Conservation (phyloP, 2,888 invertebrate genomes). For the Ceramica pisi region DNA sequence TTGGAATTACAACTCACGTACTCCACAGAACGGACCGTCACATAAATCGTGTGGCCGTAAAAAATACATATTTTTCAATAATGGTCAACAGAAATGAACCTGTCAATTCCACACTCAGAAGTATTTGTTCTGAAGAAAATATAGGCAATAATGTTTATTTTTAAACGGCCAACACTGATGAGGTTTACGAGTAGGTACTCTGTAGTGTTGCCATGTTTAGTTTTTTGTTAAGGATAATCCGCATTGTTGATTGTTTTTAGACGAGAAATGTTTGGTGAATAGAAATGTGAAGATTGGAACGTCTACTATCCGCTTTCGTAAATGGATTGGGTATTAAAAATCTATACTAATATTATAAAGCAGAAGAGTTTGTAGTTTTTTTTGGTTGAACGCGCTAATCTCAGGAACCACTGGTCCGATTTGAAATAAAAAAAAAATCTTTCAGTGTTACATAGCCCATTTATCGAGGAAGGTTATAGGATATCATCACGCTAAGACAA, state of each 20-base stretch:
- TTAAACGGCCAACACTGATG: slow-evolving; percentile 55
- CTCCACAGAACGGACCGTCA: neutral
- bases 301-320: neutral
- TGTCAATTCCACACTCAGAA: slow-evolving; percentile 54
- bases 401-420: too few species aligned
- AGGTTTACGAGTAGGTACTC: slow-evolving; percentile 46
- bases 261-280: neutral
- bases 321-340: too few species aligned
- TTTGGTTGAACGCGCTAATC: too few species aligned
- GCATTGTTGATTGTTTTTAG: neutral
- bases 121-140: slow-evolving; percentile 62
- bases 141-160: slow-evolving; percentile 67
- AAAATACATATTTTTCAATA: slow-evolving; percentile 48
- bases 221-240: slow-evolving; percentile 13
- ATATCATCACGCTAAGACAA: too few species aligned
- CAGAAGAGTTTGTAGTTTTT: too few species aligned
- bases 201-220: slow-evolving; percentile 28
- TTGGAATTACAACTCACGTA: slow-evolving; percentile 33
- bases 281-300: neutral
- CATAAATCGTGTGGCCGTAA: slow-evolving; percentile 56
- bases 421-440: too few species aligned
- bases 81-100: slow-evolving; percentile 54
- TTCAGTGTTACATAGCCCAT: too few species aligned
- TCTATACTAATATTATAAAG: too few species aligned
- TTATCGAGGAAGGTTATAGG: too few species aligned